phyloP scores from a whole-genome alignment of 2,797 vertebrate species.

The Enteromius argenteus region DNA sequence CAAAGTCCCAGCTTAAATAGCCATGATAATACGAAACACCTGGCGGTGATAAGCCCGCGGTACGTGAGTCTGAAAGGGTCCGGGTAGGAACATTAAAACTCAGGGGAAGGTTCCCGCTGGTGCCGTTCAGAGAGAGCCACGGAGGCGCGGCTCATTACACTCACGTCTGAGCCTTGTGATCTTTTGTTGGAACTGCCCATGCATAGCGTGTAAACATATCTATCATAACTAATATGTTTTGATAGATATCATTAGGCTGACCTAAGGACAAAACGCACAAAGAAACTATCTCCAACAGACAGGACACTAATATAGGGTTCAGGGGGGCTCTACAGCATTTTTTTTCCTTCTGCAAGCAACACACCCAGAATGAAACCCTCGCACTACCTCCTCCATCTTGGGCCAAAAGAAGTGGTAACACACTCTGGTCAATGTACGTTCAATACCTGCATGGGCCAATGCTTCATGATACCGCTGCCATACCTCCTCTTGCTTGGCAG shows the following conservation, averaged over 20 bases:
- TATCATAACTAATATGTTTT: background rate
- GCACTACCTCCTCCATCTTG: background rate
- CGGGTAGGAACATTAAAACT: no score
- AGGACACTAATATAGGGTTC: background rate
- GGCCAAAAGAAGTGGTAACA: background rate
- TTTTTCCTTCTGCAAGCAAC: background rate
- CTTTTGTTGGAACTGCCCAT: background rate
- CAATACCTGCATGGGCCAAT: background rate
- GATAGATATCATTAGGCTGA: background rate
- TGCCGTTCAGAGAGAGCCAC: no score
- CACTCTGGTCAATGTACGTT: background rate
- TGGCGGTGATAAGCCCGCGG: no score
- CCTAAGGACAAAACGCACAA: background rate
- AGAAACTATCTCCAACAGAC: background rate
- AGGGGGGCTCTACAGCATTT: background rate
- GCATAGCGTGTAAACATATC: background rate
- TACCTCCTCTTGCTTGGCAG: background rate
- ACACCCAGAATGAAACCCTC: background rate
- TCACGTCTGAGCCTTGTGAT: background rate
- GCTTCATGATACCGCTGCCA: slow-evolving; percentile 1
- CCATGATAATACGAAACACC: no score
- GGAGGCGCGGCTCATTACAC: background rate
- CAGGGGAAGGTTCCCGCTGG: no score
- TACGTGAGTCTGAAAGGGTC: no score
- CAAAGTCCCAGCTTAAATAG: no score